A percentile compares a stretch with the other conserved stretches of the same genome.
These are phyloP conservation scores for Nymphalis io DNA, from an alignment of 1,140 invertebrate genomes.

Conservation along the genomic window DNA sequence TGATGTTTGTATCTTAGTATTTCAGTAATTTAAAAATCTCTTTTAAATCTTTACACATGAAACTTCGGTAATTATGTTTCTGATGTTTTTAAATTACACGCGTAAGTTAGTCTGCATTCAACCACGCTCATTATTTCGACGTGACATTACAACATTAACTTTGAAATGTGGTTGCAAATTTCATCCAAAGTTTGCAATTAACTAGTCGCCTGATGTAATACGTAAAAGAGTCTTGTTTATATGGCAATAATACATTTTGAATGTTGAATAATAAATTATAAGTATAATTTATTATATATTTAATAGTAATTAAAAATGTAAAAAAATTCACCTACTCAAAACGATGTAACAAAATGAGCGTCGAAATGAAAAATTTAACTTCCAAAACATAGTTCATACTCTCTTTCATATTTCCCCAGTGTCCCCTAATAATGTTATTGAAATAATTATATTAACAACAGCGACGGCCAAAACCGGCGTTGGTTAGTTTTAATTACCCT, in stretches of 20 bases:
- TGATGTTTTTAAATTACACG: slow-evolving; percentile 22
- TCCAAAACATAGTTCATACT: slow-evolving; percentile 47
- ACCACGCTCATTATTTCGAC: slow-evolving; percentile 62
- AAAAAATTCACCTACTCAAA: neutral
- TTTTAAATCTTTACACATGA: neutral
- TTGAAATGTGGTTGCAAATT: slow-evolving; percentile 70
- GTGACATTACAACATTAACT: slow-evolving; percentile 67
- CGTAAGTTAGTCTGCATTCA: slow-evolving; percentile 39
- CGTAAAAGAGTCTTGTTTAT: slow-evolving; percentile 58
- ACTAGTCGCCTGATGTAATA: slow-evolving; percentile 68
- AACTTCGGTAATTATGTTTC: slow-evolving; percentile 15
- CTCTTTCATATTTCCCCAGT: slow-evolving; percentile 57
- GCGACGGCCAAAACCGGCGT: slow-evolving; percentile 46
- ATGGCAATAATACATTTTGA: slow-evolving; percentile 74
- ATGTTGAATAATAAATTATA: slow-evolving; percentile 38
- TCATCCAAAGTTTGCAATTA: slow-evolving; percentile 70
- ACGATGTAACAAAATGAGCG: slow-evolving; percentile 17
- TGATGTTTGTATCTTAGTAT: neutral
- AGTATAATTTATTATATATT: no score
- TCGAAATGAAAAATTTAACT: slow-evolving; percentile 51
- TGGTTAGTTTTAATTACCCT: slow-evolving; percentile 71
- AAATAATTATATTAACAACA: slow-evolving; percentile 64
- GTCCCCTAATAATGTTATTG: slow-evolving; percentile 66
- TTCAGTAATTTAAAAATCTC: neutral
- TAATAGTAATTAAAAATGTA: no score